phyloP scores from a whole-genome alignment of 2,797 vertebrate genomes.

The Helostoma temminkii region DNA sequence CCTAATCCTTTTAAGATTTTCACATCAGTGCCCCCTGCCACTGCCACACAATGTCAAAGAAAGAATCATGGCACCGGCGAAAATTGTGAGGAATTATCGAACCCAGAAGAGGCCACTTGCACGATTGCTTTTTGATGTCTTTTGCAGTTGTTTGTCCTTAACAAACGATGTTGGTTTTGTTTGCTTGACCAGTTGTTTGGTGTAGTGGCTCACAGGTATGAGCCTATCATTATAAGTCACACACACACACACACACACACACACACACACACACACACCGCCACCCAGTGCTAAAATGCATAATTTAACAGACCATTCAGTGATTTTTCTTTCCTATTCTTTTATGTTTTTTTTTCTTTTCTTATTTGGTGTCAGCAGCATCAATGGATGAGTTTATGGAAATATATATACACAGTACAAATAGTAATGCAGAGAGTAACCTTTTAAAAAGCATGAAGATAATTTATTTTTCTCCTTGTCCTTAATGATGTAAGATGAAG shows the following conservation, averaged over 20 bases:
- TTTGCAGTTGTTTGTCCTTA: slow-evolving; percentile 67
- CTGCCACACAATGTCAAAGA: slow-evolving; percentile 76
- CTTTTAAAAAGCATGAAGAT: slow-evolving; percentile 79
- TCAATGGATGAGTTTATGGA: slow-evolving; percentile 83
- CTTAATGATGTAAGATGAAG: slow-evolving; percentile 70
- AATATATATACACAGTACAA: slow-evolving; percentile 78
- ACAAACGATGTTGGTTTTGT: slow-evolving; percentile 60
- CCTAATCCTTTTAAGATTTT: slow-evolving; percentile 86
- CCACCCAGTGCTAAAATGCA: slow-evolving; percentile 83
- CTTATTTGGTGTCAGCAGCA: slow-evolving; percentile 66
- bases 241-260: slow-evolving; percentile 46
- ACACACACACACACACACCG: slow-evolving; percentile 28
- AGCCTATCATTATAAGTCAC: slow-evolving; percentile 87
- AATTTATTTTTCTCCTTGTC: slow-evolving; percentile 77
- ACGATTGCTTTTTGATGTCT: slow-evolving; percentile 60
- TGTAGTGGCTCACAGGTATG: slow-evolving; percentile 71
- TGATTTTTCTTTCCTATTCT: slow-evolving; percentile 63
- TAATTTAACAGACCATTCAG: slow-evolving; percentile 82
- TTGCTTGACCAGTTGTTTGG: slow-evolving; percentile 67
- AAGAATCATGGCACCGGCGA: slow-evolving; percentile 63
- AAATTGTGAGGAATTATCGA: slow-evolving; percentile 70
- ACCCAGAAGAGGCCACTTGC: slow-evolving; percentile 59
- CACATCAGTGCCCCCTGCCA: slow-evolving; percentile 83
- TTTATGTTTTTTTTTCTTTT: neutral
- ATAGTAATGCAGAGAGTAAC: slow-evolving; percentile 67